phyloP scores from a whole-genome alignment of 2,888 invertebrate species.

The Pasiphila rectangulata region DNA sequence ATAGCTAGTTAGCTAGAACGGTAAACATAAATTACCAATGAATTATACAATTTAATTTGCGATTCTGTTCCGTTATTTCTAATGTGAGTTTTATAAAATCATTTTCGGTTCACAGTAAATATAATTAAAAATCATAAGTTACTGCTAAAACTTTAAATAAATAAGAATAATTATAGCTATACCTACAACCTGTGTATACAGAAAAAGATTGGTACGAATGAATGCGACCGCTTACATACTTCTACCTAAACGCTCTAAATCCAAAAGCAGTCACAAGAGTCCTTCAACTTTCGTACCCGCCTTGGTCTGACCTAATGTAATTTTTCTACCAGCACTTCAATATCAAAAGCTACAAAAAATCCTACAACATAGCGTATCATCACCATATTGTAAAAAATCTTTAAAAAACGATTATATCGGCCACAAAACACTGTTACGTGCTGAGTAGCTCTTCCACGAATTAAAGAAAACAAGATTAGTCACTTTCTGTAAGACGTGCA shows the following conservation, averaged over 20 bases:
- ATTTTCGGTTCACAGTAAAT: slow-evolving; percentile 49
- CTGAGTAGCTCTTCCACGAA: slow-evolving; percentile 60
- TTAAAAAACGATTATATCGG: slow-evolving; percentile 68
- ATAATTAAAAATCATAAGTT: slow-evolving; percentile 49
- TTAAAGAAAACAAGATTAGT: slow-evolving; percentile 74
- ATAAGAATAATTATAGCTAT: slow-evolving; percentile 76
- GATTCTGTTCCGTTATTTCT: slow-evolving; percentile 39
- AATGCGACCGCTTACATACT: slow-evolving; percentile 61
- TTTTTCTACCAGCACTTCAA: slow-evolving; percentile 76
- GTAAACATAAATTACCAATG: slow-evolving; percentile 58
- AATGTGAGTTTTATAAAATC: slow-evolving; percentile 41
- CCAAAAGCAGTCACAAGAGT: slow-evolving; percentile 61
- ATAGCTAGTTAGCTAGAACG: slow-evolving; percentile 62
- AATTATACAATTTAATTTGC: slow-evolving; percentile 41
- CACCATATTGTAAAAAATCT: slow-evolving; percentile 67
- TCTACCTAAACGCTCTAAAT: slow-evolving; percentile 37
- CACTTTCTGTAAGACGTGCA: slow-evolving; percentile 72
- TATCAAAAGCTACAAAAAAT: slow-evolving; percentile 79
- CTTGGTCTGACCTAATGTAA: slow-evolving; percentile 63
- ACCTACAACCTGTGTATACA: slow-evolving; percentile 74
- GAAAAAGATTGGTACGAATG: slow-evolving; percentile 74
- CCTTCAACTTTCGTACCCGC: slow-evolving; percentile 68
- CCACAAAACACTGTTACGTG: slow-evolving; percentile 66
- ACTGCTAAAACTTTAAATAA: slow-evolving; percentile 77
- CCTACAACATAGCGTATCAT: slow-evolving; percentile 65